Evolutionary conservation across 2,888 invertebrate species (phyloP).

Genomic region (Leptopilina drosophilae): DNA sequence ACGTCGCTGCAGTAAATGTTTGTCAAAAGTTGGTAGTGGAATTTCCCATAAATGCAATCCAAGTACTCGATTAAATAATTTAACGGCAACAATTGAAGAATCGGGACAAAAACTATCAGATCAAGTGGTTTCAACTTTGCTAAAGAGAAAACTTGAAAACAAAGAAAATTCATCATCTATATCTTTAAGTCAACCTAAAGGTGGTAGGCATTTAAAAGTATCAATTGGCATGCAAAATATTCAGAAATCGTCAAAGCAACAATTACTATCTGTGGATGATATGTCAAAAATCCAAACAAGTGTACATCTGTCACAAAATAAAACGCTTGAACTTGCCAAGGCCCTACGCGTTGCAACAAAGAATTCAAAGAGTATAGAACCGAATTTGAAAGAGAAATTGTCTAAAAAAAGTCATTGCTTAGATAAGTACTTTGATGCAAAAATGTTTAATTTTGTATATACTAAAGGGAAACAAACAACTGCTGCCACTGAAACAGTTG

Average conservation of each 20-base stretch:
- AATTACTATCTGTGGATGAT: conserved; percentile 30
- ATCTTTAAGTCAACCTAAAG: not conserved
- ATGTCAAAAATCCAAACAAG: conserved; percentile 32
- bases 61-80: not conserved
- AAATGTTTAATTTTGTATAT: conserved; percentile 15
- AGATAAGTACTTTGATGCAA: conserved; percentile 38
- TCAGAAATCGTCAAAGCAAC: not conserved
- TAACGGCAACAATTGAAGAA: conserved; percentile 7
- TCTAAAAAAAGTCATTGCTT: conserved; percentile 39
- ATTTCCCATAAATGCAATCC: not conserved
- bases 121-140: too few species aligned
- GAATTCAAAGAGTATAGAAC: conserved; percentile 39
- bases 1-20: not conserved
- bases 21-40: not conserved
- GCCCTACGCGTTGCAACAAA: conserved; percentile 41
- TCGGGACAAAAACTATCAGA: conserved; percentile 8
- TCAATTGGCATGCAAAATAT: not conserved
- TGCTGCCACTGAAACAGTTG: not conserved
- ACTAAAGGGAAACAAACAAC: not conserved
- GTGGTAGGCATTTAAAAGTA: not conserved
- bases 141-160: not conserved
- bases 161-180: not conserved
- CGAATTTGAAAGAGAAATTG: conserved; percentile 43
- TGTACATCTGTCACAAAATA: too few species aligned
- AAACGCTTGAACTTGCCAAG: too few species aligned